Conservation (phyloP, 2,113 vertebrate species). For the Petrocephalus zakoni region DNA sequence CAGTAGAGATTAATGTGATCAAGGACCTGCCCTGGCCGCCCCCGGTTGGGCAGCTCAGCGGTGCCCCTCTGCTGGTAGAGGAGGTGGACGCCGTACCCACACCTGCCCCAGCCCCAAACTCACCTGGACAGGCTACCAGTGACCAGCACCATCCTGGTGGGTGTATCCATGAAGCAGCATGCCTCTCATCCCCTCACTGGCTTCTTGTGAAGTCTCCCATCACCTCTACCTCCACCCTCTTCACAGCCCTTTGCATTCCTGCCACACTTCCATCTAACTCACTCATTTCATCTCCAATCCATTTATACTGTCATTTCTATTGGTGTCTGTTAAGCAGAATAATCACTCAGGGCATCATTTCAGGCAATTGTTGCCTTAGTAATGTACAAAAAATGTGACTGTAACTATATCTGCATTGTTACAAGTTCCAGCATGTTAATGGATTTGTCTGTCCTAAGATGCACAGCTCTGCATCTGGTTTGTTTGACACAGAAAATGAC, state of each 20-base stretch:
- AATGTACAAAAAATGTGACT: not conserved
- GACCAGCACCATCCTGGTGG: slow-evolving; percentile 72
- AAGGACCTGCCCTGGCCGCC: slow-evolving; percentile 97
- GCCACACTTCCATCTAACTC: not conserved
- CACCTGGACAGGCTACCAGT: slow-evolving; percentile 44
- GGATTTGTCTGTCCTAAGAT: not conserved
- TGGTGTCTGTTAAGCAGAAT: not conserved
- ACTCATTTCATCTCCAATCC: not conserved
- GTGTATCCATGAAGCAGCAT: slow-evolving; percentile 44
- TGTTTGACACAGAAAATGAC: not conserved
- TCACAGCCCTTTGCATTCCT: not conserved
- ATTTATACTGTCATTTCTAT: not conserved
- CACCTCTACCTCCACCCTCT: not conserved
- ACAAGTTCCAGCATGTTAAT: not conserved
- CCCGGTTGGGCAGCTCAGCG: slow-evolving; percentile 91
- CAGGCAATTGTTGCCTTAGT: not conserved
- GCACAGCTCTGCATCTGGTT: slow-evolving; percentile 4
- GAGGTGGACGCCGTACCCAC: slow-evolving; percentile 58
- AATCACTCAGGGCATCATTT: not conserved
- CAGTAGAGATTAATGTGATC: slow-evolving; percentile 99
- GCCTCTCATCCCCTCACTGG: not conserved
- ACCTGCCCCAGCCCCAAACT: slow-evolving; percentile 39
- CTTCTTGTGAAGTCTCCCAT: too few relatives aligned
- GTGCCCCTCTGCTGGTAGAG: slow-evolving; percentile 65
- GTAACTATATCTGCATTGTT: not conserved